Base-by-base conservation (phyloP, 2,888 invertebrate genomes). In the Leucophenga montana region DNA sequence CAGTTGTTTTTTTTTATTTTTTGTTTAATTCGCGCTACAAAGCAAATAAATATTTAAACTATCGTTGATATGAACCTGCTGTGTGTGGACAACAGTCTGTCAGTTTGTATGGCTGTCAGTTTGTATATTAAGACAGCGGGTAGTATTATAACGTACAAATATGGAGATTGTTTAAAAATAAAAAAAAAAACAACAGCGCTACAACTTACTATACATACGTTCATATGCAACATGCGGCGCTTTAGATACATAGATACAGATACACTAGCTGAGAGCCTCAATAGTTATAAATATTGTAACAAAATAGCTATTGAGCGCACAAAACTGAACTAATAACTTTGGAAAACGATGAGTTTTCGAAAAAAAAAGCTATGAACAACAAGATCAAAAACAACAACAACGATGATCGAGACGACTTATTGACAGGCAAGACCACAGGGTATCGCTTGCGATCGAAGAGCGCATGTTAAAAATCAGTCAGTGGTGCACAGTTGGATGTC, bases 321-420 rank as follows among this genome's bases (percentile, higher is more conserved):
- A 16, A 50, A 74, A 76, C 66, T 76, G 73, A 73, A 77, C 79
- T 80, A 78, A 80, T 79, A 81, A 74, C 77, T 72, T 73, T 77
- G 75, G 73, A 78, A 81, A 82, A 82, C 80, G 81, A 81, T 82
- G 81, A 81, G 81, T 81, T 82, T 82, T 61, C 78, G 80, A 82
- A 80, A 80, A 74, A n/a, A 22, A 66, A 27, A 14, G 48, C 8
- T 61, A 61, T 22, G 18, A 48, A 48, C 22, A 64, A 48, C 66
- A 73, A 71, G 2, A 59, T 5, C 14, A 31, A 66, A 66, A 53
- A 66, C 53, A 66, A 13, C 33, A 53, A 74, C 73, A 70, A 73
- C 77, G 69, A 70, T 3, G 54, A 54, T 14, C 20, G 57, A 20
- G n/a, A 61, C 33, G 31, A 56, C 56, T 56, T 66, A 66, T 54